These are phyloP conservation scores for Typhlichthys eigenmanni DNA, from an alignment of 2,797 vertebrate genomes.

Conservation along the genomic window DNA sequence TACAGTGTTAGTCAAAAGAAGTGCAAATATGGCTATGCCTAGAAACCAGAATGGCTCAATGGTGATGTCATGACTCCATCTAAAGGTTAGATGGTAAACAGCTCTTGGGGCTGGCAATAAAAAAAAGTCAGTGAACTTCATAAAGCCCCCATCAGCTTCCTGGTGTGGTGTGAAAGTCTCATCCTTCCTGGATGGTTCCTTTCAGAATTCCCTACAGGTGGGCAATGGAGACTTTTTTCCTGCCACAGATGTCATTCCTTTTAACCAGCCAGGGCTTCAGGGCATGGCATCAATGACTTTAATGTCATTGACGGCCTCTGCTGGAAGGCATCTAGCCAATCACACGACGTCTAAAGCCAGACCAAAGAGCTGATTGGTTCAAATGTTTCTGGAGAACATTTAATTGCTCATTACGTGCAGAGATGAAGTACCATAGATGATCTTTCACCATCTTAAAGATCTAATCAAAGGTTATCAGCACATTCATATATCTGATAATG, in stretches of 20 bases:
- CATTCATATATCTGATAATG: constrained; percentile 47
- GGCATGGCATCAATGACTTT: constrained; percentile 34
- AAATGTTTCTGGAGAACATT: constrained; percentile 37
- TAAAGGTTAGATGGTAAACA: constrained; percentile 38
- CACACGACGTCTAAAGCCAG: not conserved
- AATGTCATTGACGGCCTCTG: constrained; percentile 26
- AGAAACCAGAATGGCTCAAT: not conserved
- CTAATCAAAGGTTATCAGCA: constrained; percentile 39
- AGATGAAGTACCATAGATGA: constrained; percentile 41
- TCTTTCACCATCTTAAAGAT: constrained; percentile 40
- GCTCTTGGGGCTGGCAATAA: constrained; percentile 17
- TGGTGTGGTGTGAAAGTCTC: constrained; percentile 11
- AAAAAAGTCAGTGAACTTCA: constrained; percentile 11
- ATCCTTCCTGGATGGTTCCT: constrained; percentile 11
- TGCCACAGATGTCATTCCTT: constrained; percentile 33
- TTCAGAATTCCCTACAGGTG: constrained; percentile 20
- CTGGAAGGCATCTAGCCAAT: constrained; percentile 10
- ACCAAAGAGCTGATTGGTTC: constrained; percentile 39
- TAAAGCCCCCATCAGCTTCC: constrained; percentile 29
- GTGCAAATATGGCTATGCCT: constrained; percentile 15
- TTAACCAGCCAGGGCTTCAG: constrained; percentile 19
- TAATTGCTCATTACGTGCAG: constrained; percentile 54
- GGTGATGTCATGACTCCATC: constrained; percentile 34
- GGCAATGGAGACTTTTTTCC: constrained; percentile 8
- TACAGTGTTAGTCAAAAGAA: not conserved